Evolutionary conservation across 2,797 vertebrate genomes (phyloP).

Genomic region (Morus bassanus): DNA sequence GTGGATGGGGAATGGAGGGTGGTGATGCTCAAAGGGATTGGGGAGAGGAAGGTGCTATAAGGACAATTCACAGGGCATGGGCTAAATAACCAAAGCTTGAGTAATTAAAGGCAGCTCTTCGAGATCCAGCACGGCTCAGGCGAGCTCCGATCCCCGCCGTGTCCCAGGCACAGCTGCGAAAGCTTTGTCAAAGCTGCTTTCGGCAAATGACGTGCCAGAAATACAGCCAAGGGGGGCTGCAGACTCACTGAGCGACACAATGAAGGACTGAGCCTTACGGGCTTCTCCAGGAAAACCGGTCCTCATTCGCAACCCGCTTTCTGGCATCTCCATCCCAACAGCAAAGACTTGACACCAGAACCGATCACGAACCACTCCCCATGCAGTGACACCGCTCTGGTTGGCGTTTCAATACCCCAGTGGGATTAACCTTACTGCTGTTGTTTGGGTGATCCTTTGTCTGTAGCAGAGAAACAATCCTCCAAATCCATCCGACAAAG

Average conservation of each 20-base stretch:
- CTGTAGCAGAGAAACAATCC: background rate
- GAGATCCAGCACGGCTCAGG: background rate
- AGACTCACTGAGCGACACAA: background rate
- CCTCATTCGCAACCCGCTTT: fast-evolving
- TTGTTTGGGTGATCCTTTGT: background rate
- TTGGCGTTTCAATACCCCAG: fast-evolving
- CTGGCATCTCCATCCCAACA: background rate
- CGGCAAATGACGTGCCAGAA: background rate
- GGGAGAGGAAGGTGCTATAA: background rate
- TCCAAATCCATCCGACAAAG: background rate
- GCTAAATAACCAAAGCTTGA: background rate
- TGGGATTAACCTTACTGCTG: background rate
- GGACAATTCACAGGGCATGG: background rate
- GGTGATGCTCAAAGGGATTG: background rate
- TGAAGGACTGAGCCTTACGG: background rate
- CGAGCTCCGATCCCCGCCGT: fast-evolving
- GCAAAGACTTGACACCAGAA: background rate
- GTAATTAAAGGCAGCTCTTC: background rate
- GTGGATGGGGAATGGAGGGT: background rate
- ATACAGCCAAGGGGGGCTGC: background rate
- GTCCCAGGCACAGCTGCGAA: background rate
- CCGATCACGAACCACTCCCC: background rate
- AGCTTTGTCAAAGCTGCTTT: background rate
- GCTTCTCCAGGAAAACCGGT: fast-evolving
- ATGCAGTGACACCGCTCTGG: fast-evolving